Percentiles rank a stretch among this genome's conserved stretches.
Conservation (phyloP, 2,797 vertebrate species). For the Lithobates sylvaticus region DNA sequence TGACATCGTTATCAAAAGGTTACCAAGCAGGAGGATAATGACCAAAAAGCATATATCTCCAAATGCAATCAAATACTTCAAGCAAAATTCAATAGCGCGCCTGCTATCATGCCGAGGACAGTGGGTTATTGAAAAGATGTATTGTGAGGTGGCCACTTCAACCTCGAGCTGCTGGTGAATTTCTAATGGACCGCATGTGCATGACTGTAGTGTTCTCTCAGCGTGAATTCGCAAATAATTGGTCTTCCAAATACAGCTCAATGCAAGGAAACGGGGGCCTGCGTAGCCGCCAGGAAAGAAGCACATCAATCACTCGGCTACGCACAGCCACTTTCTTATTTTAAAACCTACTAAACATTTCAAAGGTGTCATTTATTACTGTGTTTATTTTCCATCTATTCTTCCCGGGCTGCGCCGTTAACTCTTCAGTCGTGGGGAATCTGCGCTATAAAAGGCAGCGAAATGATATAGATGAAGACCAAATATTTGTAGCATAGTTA, state of each 20-base stretch:
- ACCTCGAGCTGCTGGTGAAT: constrained; percentile 63
- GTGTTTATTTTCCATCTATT: constrained; percentile 42
- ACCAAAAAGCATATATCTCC: constrained; percentile 65
- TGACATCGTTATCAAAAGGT: constrained; percentile 68
- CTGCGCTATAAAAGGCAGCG: no score
- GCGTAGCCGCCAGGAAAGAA: constrained; percentile 27
- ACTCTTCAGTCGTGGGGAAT: constrained; percentile 5
- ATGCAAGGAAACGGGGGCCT: constrained; percentile 27
- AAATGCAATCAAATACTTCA: constrained; percentile 67
- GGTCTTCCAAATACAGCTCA: constrained; percentile 51
- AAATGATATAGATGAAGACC: no score
- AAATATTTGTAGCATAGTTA: no score
- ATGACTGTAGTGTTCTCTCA: constrained; percentile 58
- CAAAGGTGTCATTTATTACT: constrained; percentile 47
- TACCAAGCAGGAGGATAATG: constrained; percentile 67
- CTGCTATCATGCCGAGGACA: neutral
- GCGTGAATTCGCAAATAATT: constrained; percentile 52
- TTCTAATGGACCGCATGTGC: constrained; percentile 57
- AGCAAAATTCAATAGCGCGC: constrained; percentile 64
- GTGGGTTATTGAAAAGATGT: constrained; percentile 54
- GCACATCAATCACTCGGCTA: neutral
- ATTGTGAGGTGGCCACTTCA: constrained; percentile 56
- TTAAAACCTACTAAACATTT: constrained; percentile 55
- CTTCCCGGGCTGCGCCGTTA: constrained; percentile 2
- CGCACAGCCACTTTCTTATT: constrained; percentile 25